phyloP scores from a whole-genome alignment of 2,888 invertebrate genomes.

The Drosophila buzzatii region DNA sequence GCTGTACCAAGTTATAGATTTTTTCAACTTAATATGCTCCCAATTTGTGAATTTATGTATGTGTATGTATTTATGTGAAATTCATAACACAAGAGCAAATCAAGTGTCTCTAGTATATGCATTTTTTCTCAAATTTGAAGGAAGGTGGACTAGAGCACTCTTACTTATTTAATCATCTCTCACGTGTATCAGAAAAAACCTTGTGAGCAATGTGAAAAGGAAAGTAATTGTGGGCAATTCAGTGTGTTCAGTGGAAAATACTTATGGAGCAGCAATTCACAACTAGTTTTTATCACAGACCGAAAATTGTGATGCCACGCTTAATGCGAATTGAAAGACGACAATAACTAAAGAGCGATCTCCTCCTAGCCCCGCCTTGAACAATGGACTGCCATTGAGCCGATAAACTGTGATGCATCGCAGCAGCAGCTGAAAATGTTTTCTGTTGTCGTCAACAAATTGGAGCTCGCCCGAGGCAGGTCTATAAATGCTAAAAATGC shows the following conservation, averaged over 20 bases:
- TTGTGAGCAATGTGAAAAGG: slow-evolving; percentile 5
- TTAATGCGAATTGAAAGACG: slow-evolving; percentile 52
- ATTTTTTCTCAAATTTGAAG: too few species aligned
- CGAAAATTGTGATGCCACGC: slow-evolving; percentile 56
- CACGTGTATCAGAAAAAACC: not conserved
- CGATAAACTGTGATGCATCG: slow-evolving; percentile 76
- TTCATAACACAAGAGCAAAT: too few species aligned
- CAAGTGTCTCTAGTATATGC: too few species aligned
- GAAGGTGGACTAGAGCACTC: too few species aligned
- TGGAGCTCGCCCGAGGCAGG: slow-evolving; percentile 71
- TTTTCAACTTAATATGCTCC: too few species aligned
- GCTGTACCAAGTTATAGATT: too few species aligned
- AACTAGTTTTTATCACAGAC: slow-evolving; percentile 55
- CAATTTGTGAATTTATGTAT: too few species aligned
- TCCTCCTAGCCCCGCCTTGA: not conserved
- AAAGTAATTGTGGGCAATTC: slow-evolving; percentile 1
- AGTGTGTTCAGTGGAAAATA: not conserved
- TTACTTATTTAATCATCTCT: not conserved
- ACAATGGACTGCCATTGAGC: slow-evolving; percentile 5
- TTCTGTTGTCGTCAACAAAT: slow-evolving; percentile 74
- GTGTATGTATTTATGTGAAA: too few species aligned
- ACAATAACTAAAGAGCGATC: slow-evolving; percentile 65
- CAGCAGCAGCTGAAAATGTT: slow-evolving; percentile 17
- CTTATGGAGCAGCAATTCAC: slow-evolving; percentile 54
- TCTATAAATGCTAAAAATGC: slow-evolving; percentile 66